These are phyloP conservation scores for Zaprionus camerounensis DNA, from an alignment of 1,140 invertebrate genomes.

Conservation along the genomic window DNA sequence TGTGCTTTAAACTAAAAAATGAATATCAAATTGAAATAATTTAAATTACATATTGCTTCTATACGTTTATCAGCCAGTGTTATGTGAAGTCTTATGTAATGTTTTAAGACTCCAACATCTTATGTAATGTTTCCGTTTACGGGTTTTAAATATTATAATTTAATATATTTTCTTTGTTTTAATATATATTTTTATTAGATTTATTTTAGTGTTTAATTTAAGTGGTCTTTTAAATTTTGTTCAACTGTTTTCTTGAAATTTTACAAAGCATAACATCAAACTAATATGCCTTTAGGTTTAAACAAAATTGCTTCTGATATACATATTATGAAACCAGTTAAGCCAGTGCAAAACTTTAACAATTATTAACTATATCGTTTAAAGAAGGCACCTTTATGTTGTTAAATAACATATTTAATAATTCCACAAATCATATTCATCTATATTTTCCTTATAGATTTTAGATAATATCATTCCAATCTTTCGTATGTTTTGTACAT, in stretches of 20 bases:
- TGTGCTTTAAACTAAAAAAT: background rate
- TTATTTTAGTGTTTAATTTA: background rate
- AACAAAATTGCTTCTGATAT: background rate
- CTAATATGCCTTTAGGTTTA: background rate
- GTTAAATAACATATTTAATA: constrained; percentile 16
- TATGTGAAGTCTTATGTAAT: background rate
- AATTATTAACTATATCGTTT: constrained; percentile 26
- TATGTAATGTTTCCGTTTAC: background rate
- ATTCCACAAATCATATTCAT: background rate
- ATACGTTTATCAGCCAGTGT: constrained; percentile 1
- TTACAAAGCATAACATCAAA: background rate
- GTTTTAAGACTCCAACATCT: no score
- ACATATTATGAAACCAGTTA: constrained; percentile 33
- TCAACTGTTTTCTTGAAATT: background rate
- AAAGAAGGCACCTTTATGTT: constrained; percentile 41
- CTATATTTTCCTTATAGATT: background rate
- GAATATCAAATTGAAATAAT: background rate
- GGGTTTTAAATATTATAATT: background rate
- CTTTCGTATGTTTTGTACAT: constrained; percentile 22
- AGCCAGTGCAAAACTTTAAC: constrained; percentile 23
- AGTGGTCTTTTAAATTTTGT: background rate
- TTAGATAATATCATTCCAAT: constrained; percentile 10
- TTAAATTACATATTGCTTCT: constrained; percentile 4
- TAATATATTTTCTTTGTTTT: background rate
- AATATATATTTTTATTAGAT: no score